phyloP scores from a whole-genome alignment of 2,797 vertebrate genomes.

The Onychomys torridus region DNA sequence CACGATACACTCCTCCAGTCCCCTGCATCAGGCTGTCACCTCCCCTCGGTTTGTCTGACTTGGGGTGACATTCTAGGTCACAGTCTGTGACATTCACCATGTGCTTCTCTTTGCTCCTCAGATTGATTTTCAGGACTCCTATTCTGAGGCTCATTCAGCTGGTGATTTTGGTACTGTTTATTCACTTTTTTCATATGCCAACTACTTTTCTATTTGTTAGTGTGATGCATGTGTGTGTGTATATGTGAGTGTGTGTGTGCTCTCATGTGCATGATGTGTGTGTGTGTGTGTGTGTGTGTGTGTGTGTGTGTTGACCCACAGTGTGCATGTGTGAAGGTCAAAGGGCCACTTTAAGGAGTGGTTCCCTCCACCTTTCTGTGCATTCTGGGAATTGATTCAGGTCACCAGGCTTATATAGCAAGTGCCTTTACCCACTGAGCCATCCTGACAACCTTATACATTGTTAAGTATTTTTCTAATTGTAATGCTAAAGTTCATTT shows the following conservation, averaged over 20 bases:
- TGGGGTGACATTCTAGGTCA: neutral
- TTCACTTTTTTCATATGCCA: conserved; percentile 43
- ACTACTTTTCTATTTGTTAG: neutral
- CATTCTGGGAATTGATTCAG: neutral
- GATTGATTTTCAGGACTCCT: conserved; percentile 89
- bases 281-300: neutral
- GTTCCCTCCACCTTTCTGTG: neutral
- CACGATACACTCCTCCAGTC: neutral
- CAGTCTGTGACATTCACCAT: neutral
- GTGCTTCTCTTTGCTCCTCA: conserved; percentile 79
- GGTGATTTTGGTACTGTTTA: conserved; percentile 89
- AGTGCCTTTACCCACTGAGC: neutral
- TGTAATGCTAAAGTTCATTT: neutral
- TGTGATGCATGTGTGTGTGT: neutral
- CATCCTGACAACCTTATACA: neutral
- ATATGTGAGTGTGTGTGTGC: neutral
- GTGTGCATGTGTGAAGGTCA: neutral
- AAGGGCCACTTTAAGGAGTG: neutral
- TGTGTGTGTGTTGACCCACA: neutral
- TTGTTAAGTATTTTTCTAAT: neutral
- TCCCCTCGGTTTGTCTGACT: neutral
- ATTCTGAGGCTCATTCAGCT: conserved; percentile 85
- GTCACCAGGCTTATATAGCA: neutral
- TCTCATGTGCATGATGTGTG: neutral
- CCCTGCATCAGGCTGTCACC: neutral